These are phyloP conservation scores for Heliocidaris erythrogramma DNA, from an alignment of 35 echinoderm and acorn worm genomes.

Conservation along the genomic window DNA sequence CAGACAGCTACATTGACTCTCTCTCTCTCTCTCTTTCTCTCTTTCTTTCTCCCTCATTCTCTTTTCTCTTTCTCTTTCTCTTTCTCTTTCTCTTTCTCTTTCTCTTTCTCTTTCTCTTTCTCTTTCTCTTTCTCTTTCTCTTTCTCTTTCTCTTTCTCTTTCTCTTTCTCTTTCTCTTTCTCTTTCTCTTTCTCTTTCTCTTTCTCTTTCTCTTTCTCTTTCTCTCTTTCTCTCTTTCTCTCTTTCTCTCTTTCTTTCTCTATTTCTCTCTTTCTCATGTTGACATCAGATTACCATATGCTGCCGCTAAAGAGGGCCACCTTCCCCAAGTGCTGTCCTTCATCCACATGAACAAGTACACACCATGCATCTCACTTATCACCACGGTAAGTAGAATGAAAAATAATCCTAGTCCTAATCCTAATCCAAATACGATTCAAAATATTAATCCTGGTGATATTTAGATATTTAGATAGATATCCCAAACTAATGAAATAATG, in stretches of 20 bases:
- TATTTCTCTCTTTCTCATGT: neutral
- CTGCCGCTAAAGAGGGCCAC: slow-evolving; percentile 21
- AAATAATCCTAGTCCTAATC: no score
- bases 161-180: neutral
- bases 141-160: neutral
- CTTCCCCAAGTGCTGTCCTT: slow-evolving; percentile 19
- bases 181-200: no score
- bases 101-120: neutral
- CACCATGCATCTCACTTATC: slow-evolving; percentile 14
- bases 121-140: neutral
- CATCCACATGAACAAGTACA: slow-evolving; percentile 31
- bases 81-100: no score
- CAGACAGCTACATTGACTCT: no score
- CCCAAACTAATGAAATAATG: no score
- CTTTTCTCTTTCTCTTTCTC: neutral
- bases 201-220: neutral
- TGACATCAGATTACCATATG: slow-evolving; percentile 9
- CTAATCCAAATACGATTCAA: no score
- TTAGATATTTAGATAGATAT: no score
- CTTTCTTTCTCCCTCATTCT: neutral
- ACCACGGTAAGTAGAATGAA: neutral
- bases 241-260: neutral
- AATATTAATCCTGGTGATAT: no score
- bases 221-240: neutral
- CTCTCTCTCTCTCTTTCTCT: no score